Conservation (phyloP, 2,888 invertebrate species). For the Rugalucina vietnamica region DNA sequence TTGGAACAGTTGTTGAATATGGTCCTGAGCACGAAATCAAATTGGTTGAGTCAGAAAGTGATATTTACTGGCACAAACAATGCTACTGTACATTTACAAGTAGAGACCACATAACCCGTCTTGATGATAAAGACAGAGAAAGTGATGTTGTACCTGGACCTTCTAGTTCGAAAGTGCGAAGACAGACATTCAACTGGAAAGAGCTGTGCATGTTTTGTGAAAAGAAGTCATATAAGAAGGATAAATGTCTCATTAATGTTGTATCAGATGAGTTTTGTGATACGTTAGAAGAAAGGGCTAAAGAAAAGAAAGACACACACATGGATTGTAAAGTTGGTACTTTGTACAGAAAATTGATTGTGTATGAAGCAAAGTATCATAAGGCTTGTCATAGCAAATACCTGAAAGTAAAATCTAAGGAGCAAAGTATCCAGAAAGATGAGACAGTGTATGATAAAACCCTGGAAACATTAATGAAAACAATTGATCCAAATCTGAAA, state of each 20-base stretch:
- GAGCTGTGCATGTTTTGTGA: constrained; percentile 6
- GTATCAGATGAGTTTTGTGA: neutral
- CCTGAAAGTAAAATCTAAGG: neutral
- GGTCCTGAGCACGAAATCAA: neutral
- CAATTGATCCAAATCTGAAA: neutral
- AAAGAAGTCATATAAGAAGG: constrained; percentile 9
- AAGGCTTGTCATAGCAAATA: constrained; percentile 3
- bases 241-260: neutral
- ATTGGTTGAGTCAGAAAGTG: neutral
- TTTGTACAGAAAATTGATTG: neutral
- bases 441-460: neutral
- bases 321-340: neutral
- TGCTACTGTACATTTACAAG: constrained; percentile 6
- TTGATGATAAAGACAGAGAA: neutral
- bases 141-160: neutral
- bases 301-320: neutral
- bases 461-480: neutral
- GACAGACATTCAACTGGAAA: neutral
- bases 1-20: neutral
- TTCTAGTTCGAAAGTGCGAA: neutral
- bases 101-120: neutral
- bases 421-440: no score
- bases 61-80: neutral
- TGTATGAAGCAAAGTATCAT: constrained; percentile 8
- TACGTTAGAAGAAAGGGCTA: neutral